Evolutionary conservation across 2,113 vertebrate genomes (phyloP), one percentile per base, ranked within the genome.

Genomic region (Saguinus imperator): DNA sequence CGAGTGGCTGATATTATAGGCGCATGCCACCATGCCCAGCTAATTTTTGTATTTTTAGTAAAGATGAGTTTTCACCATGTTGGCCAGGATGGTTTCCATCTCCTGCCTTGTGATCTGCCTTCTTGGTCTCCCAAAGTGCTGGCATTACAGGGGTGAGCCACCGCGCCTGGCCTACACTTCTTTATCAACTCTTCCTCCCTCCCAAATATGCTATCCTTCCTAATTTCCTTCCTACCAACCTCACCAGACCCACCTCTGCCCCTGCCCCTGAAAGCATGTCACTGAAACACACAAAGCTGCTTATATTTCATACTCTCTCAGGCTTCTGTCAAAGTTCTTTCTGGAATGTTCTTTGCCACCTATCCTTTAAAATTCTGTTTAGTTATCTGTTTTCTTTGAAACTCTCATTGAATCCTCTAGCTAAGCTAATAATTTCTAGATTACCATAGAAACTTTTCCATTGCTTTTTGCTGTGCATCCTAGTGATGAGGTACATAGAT

Each of bases 261-360:
- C 64, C 25, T 75, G 29, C 21, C 43, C n/a, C 11, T 64, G 48
- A 91, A 64, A 16, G 25, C 10, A 20, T 3, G 6, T 79, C 17
- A 40, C 6, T 17, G 45, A 92, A 89, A 73, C 77, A 72, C 61
- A 50, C 21, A 45, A 57, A 93, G 37, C 21, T 80, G 81, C 9
- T 43, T 68, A 43, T 6, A 9, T 25, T 45, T 88, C 21, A 77
- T 27, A 66, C 3, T 43, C n/a, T 76, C 75, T 81, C 27, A 32
- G 20, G 27, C 29, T 7, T 87, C 80, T 82, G 17, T 52, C 7
- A 11, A 77, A 82, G 23, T 35, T 70, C 43, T 93, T 88, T 76
- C 37, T 86, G 82, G 37, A 76, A 86, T 58, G 20, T 93, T 91
- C 52, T 89, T 96, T 92, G 84, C 55, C 25, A 55, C 27, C 17